Evolutionary conservation across 2,797 vertebrate species (phyloP).

Genomic region (Avahi laniger): DNA sequence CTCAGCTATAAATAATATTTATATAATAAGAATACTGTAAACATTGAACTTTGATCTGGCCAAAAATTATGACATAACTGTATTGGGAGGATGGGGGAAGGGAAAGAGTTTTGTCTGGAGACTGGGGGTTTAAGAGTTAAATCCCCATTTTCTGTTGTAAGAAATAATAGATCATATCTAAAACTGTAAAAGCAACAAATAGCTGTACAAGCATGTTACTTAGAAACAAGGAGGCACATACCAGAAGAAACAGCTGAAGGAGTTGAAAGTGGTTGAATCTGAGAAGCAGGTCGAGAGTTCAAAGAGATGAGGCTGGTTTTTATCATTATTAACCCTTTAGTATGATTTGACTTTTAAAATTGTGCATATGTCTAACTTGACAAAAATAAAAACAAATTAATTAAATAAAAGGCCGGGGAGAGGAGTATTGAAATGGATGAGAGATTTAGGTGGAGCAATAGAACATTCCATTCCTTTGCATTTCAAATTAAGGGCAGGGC

Average conservation of each 20-base stretch:
- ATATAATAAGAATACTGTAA: neutral
- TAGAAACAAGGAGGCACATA: neutral
- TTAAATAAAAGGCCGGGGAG: neutral
- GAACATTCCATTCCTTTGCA: conserved; percentile 29
- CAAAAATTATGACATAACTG: neutral
- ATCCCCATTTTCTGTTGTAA: conserved; percentile 32
- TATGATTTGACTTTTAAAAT: conserved; percentile 28
- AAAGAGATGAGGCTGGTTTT: neutral
- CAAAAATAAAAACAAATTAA: conserved; percentile 24
- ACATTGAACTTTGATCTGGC: neutral
- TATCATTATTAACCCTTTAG: neutral
- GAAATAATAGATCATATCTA: neutral
- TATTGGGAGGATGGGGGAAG: neutral
- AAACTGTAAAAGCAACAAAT: conserved; percentile 38
- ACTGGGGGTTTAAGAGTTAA: neutral
- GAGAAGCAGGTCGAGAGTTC: neutral
- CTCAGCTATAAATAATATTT: conserved; percentile 5
- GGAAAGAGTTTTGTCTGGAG: neutral
- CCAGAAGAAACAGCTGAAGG: neutral
- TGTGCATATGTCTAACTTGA: neutral
- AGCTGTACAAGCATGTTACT: neutral
- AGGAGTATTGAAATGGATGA: neutral
- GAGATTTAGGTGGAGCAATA: neutral
- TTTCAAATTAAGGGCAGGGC: conserved; percentile 59
- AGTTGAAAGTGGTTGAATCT: neutral